Base-by-base conservation (phyloP, 2,113 vertebrate genomes). In the Hipposideros armiger region DNA sequence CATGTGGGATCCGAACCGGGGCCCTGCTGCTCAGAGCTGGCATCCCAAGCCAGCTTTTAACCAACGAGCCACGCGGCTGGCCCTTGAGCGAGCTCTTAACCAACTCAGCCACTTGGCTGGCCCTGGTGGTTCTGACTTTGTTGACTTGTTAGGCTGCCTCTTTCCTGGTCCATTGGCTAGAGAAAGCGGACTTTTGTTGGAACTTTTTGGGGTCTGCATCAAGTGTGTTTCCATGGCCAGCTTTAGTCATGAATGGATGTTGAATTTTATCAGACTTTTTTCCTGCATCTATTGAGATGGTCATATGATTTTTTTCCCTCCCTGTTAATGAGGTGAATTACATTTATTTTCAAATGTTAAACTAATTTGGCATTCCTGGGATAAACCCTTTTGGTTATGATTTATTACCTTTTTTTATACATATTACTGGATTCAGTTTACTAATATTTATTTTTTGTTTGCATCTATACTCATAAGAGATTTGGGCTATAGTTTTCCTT, bases 291-390 rank as follows among this genome's bases (percentile, higher is more conserved):
- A 9, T 93, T 90, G 62, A 89, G 78, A 78, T 67, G 42, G 73
- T 70, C 84, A 20, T 84, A 32, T 56, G 30, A 60, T 85, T 93
- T 92, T 56, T 14, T 50, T 9, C 22, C 47, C 47, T 77, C 40
- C 13, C 22, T 16, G 4, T 91, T 56, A 92, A 64, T 95, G 17
- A 60, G 54, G 69, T 87, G 24, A 66, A 42, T 95, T 90, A 78
- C 10, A 28, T 83, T 93, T 76, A 82, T 86, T 91, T 96, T 94
- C 67, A 94, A 26, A 80, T 93, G 50, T 84, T 82, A 73, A 92
- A 82, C 30, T 54, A 69, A 89, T 52, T 69, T 73, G 92, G 36
- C 16, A 60, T 96, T 82, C 64, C 24, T 94, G 19, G 19, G 62
- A 94, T 82, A 92, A 92, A 92, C 24, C 3, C n/a, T 45, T 47